These are phyloP conservation scores for Meloidogyne floridensis DNA, from an alignment of 1,140 invertebrate species.

Conservation along the genomic window DNA sequence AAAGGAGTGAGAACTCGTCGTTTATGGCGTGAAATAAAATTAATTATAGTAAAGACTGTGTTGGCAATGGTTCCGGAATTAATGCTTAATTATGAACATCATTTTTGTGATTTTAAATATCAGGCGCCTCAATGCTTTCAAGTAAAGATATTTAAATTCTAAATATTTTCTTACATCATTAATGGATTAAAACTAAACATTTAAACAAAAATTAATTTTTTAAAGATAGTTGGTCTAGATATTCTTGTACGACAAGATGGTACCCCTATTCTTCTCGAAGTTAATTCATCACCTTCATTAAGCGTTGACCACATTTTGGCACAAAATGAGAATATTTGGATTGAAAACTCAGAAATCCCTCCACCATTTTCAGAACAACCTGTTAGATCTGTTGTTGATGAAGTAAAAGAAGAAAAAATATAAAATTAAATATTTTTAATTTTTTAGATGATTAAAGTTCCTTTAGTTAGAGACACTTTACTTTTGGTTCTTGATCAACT, in stretches of 20 bases:
- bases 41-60: conserved; percentile 69
- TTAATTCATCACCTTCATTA: conserved; percentile 69
- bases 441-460: conserved; percentile 63
- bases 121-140: conserved; percentile 67
- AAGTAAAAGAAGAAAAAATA: conserved; percentile 37
- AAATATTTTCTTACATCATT: neutral
- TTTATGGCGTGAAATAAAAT: conserved; percentile 68
- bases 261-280: conserved; percentile 68
- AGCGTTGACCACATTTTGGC: conserved; percentile 66
- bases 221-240: conserved; percentile 70
- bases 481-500: conserved; percentile 59
- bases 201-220: conserved; percentile 7
- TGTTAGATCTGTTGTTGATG: conserved; percentile 64
- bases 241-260: conserved; percentile 67
- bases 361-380: conserved; percentile 13
- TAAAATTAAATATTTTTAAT: neutral
- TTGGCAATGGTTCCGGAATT: conserved; percentile 69
- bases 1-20: conserved; percentile 65
- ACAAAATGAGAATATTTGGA: conserved; percentile 17
- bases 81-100: conserved; percentile 66
- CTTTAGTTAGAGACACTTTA: conserved; percentile 57
- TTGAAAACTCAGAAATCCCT: neutral
- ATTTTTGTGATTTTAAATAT: conserved; percentile 63
- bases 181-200: neutral
- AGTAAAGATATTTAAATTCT: conserved; percentile 52